Conservation (phyloP, 2,113 vertebrate species). For the Noctilio leporinus region DNA sequence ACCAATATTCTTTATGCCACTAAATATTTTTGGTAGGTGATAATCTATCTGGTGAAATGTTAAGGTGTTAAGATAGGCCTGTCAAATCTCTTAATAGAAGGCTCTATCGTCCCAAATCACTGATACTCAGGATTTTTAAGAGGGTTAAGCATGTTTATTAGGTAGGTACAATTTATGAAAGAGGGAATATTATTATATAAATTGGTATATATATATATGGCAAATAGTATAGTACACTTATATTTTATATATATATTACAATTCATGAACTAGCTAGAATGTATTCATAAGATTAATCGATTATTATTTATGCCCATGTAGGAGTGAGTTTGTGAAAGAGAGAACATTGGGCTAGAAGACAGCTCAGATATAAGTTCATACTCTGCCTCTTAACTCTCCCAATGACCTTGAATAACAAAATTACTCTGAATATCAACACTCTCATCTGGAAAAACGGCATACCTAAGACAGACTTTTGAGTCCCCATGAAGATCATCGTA, state of each 20-base stretch:
- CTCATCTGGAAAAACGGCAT: neutral
- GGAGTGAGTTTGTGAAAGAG: neutral
- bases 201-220: neutral
- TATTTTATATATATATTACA: neutral
- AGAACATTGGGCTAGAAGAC: neutral
- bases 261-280: neutral
- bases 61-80: neutral
- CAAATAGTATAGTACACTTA: neutral
- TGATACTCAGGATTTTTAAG: neutral
- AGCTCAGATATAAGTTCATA: neutral
- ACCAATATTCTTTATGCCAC: neutral
- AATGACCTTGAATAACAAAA: neutral
- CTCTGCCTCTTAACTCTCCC: neutral
- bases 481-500: neutral
- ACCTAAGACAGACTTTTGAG: neutral
- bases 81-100: neutral
- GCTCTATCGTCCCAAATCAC: neutral
- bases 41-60: neutral
- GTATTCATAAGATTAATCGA: neutral
- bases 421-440: neutral
- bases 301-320: neutral
- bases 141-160: neutral
- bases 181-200: neutral
- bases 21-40: neutral
- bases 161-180: neutral